phyloP scores from a whole-genome alignment of 2,113 vertebrate genomes.

The Carettochelys insculpta region DNA sequence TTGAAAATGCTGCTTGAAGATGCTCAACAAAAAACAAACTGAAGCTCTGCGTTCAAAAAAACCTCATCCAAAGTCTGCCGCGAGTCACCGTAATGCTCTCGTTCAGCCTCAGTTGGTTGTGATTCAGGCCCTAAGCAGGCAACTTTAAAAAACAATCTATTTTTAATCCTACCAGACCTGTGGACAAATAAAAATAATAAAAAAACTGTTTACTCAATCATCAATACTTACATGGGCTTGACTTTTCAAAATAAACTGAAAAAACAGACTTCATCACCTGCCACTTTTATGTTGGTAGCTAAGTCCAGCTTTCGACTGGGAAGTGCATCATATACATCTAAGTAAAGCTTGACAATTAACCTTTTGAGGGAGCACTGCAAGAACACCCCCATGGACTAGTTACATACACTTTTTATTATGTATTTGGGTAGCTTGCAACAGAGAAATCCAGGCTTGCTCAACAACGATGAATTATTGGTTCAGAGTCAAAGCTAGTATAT shows the following conservation, averaged over 20 bases:
- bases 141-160: conserved; percentile 1
- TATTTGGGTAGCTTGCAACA: neutral
- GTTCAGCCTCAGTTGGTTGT: neutral
- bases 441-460: neutral
- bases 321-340: neutral
- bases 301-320: conserved; percentile 4
- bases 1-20: neutral
- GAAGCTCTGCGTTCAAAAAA: neutral
- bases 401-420: no score
- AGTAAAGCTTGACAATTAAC: conserved; percentile 53
- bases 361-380: conserved; percentile 32
- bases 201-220: conserved; percentile 50
- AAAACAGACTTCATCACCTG: conserved; percentile 45
- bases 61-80: neutral
- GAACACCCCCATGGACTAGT: neutral
- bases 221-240: conserved; percentile 54
- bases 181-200: neutral
- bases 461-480: neutral
- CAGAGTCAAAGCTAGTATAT: conserved; percentile 21
- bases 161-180: conserved; percentile 24
- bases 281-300: conserved; percentile 23
- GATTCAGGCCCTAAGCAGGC: neutral
- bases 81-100: neutral
- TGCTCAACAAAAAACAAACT: neutral
- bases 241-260: conserved; percentile 45